These are phyloP conservation scores for Thalassaphorura encarpata DNA, from an alignment of 1,140 invertebrate species.

Conservation along the genomic window DNA sequence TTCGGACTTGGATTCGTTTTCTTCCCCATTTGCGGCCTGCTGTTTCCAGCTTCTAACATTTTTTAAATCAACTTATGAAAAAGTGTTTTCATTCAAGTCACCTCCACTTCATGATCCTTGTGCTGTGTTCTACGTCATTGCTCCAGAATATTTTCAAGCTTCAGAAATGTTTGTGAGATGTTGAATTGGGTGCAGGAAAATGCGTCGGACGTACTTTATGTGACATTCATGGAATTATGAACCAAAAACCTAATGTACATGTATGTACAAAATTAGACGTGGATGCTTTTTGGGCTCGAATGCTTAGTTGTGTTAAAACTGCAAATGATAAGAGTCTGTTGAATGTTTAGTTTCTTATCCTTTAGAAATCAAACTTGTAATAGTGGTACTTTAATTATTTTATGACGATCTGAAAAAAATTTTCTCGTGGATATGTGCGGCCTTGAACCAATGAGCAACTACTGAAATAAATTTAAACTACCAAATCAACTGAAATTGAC, in stretches of 20 bases:
- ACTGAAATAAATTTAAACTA: too few relatives aligned
- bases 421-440: too few relatives aligned
- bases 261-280: conserved; percentile 8
- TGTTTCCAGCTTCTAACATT: conserved; percentile 14
- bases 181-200: conserved; percentile 11
- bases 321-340: conserved; percentile 4
- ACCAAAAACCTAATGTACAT: conserved; percentile 1
- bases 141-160: conserved; percentile 11
- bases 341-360: too few relatives aligned
- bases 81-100: conserved; percentile 12
- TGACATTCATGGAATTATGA: conserved; percentile 8
- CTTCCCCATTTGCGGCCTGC: conserved; percentile 10
- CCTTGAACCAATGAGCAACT: too few relatives aligned
- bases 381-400: too few relatives aligned
- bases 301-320: conserved; percentile 9
- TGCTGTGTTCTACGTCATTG: conserved; percentile 12
- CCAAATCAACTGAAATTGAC: too few relatives aligned
- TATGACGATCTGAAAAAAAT: too few relatives aligned
- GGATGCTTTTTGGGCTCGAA: conserved; percentile 8
- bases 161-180: conserved; percentile 11
- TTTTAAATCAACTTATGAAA: conserved; percentile 10
- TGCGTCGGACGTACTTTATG: conserved; percentile 12
- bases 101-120: conserved; percentile 19
- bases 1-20: neutral
- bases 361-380: too few relatives aligned